Evolutionary conservation across 2,113 vertebrate species (phyloP).

Genomic region (Sitta europaea): DNA sequence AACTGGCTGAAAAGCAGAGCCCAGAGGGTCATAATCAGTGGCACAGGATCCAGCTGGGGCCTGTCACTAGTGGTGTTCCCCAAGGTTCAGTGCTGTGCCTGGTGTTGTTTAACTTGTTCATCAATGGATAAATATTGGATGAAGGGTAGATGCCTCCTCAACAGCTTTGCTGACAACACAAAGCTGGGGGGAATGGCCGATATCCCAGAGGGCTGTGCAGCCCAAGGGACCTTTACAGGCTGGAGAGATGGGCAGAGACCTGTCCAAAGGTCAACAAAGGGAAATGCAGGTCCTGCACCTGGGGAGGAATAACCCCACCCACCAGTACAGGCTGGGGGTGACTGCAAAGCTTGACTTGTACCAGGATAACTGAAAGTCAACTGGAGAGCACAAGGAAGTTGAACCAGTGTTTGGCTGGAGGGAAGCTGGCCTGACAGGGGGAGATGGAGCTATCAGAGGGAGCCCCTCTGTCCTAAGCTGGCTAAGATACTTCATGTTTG

Average conservation of each 20-base stretch:
- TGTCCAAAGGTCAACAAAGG: neutral
- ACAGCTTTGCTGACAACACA: neutral
- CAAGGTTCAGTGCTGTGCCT: neutral
- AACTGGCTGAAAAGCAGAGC: neutral
- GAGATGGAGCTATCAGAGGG: neutral
- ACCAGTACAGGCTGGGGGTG: neutral
- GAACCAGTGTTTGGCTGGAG: neutral
- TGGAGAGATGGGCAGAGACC: neutral
- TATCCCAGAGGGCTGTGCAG: neutral
- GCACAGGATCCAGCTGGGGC: rapidly evolving
- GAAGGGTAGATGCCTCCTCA: neutral
- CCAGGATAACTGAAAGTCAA: neutral
- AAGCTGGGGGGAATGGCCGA: rapidly evolving
- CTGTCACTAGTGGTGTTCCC: neutral
- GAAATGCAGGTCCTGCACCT: neutral
- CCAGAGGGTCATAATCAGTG: neutral
- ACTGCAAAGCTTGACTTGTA: neutral
- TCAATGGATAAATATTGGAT: neutral
- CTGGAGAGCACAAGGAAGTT: neutral
- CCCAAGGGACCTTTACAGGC: neutral
- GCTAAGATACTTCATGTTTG: neutral
- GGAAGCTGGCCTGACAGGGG: neutral
- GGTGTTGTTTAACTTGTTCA: neutral
- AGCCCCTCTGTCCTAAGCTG: neutral
- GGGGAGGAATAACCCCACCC: neutral